Evolutionary conservation across 30 jellyfish, hydroid and myxozoan species (phyloP), one percentile per base, ranked within the genome.

Genomic region (Aurelia aurita): DNA sequence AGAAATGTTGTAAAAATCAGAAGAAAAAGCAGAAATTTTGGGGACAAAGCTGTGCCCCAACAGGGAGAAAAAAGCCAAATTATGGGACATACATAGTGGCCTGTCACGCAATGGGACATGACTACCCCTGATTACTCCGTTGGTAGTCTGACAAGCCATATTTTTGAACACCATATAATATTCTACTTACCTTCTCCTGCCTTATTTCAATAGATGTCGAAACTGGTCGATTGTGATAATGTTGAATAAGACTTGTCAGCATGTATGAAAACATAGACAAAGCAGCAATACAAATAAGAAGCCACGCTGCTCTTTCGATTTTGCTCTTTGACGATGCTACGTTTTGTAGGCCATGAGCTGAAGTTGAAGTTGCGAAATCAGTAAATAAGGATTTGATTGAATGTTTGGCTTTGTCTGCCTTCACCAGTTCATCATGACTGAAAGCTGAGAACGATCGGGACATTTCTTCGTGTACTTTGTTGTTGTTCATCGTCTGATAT

Each of bases 271-370:
- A 16, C 19, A 18, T 16, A 14, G 35, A 14, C 7, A 61, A 8
- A 1, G 73, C 73, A 19, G 73, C 35, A 3, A 61, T 16, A 22
- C 73, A 61, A 4, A 61, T 20, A 61, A 22, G 19, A 3, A 22
- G 35, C 73, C 73, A 61, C 0, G 35, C 73, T 2, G 73, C 73
- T 61, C 19, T 61, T 19, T 39, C 73, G 35, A 61, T 32, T 14
- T 14, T 22, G 31, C 20, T 61, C n/a, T 61, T 61, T 39, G 73
- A 61, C 0, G 73, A 61, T 3, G 35, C 73, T 20, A 61, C 31
- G 9, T 61, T 32, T 9, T 61, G 39, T 3, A 61, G 16, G 47
- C 73, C 73, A 61, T 61, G 73, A 22, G 73, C 73, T 22, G 39
- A 22, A 3, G 73, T 61, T 22, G 73, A 22, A 3, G 31, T 61